Conservation (phyloP, 2,113 vertebrate species). For the Myrmecophaga tridactyla region DNA sequence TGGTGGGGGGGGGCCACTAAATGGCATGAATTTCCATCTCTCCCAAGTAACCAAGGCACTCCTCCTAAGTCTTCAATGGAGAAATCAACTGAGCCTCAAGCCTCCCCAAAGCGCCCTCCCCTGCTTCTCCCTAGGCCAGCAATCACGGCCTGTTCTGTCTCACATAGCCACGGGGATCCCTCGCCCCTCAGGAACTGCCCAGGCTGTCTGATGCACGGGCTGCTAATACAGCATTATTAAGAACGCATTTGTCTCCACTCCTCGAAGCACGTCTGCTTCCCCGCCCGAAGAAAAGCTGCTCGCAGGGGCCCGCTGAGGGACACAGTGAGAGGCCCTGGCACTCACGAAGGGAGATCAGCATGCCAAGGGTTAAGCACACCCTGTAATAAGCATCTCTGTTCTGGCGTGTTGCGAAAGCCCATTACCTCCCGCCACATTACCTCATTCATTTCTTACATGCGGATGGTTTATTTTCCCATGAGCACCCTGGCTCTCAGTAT, state of each 20-base stretch:
- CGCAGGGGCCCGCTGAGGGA: background rate
- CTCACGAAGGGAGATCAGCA: constrained; percentile 55
- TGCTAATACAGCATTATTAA: background rate
- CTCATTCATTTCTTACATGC: constrained; percentile 95
- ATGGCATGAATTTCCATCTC: background rate
- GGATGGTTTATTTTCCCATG: constrained; percentile 93
- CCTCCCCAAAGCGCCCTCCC: background rate
- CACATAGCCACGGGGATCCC: background rate
- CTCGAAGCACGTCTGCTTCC: background rate
- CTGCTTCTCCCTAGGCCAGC: background rate
- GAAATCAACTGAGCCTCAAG: background rate
- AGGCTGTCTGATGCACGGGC: background rate
- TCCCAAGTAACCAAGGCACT: background rate
- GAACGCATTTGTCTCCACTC: background rate
- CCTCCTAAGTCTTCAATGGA: background rate
- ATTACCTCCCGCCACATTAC: constrained; percentile 97
- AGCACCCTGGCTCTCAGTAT: constrained; percentile 90
- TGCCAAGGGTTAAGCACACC: constrained; percentile 86
- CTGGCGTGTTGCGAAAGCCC: constrained; percentile 91
- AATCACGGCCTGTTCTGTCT: background rate
- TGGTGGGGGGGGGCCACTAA: accelerated
- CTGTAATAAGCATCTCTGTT: constrained; percentile 89
- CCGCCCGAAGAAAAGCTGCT: constrained; percentile 32
- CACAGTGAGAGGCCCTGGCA: background rate
- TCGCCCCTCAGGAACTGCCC: background rate